Evolutionary conservation across 2,797 vertebrate genomes (phyloP), one percentile per base, ranked within the genome.

Genomic region (Myotis pilosus): DNA sequence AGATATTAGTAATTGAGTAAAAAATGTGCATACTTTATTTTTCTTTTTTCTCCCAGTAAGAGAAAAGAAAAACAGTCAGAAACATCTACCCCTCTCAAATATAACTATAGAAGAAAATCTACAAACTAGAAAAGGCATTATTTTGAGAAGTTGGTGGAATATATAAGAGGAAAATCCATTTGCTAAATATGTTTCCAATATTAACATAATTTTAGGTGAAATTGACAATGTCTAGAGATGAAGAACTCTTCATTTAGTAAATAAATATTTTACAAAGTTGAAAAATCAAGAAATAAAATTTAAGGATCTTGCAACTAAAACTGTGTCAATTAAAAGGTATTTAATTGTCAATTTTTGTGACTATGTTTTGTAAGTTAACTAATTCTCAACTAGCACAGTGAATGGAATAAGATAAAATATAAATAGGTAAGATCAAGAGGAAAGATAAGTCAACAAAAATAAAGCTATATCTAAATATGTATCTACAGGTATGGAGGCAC

Each of bases 61-160:
- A 79, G 47, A 91, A 95, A 91, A 90, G 8, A 80, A 76, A 89
- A 28, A 4, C n/a, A 85, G 44, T 85, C 53, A 84, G 30, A 92
- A 91, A 55, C 64, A 51, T 38, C 6, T 8, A 80, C 12, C 22
- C 13, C 30, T 85, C 36, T 15, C 23, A 87, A 9, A 71, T 44
- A 69, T 25, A 82, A 55, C 33, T 74, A 38, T 51, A 44, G 3
- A 53, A 74, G 66, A 79, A 90, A 83, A 19, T 30, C 2, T 44
- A 28, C 8, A 94, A 86, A 88, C 23, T 51, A 86, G 38, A 83
- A 69, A 91, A 69, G 6, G 33, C 16, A 78, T 55, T n/a, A 64
- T 82, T 53, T 94, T 89, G n/a, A 76, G 23, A 78, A 79, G 10
- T 2, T 82, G n/a, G 33, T 69, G 11, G 30, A 76, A 49, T 51